Conservation (phyloP, 2,113 vertebrate genomes). For the Indicator indicator region DNA sequence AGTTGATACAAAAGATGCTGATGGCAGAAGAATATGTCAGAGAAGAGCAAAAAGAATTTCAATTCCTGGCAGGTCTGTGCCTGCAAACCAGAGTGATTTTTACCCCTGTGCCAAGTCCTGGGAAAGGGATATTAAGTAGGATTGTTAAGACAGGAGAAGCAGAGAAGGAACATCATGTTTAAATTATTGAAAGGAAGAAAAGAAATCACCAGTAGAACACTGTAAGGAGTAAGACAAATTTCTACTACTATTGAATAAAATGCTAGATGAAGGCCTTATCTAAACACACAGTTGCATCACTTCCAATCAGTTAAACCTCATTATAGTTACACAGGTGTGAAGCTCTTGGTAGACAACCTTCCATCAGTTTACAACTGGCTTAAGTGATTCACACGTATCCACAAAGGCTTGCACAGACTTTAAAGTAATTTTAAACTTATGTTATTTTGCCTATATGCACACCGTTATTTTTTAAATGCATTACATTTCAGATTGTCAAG, state of each 20-base stretch:
- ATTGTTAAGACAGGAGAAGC: not conserved
- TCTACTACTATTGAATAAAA: not conserved
- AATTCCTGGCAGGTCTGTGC: not conserved
- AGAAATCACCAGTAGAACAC: not conserved
- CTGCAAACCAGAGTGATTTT: not conserved
- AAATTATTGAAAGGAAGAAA: not conserved
- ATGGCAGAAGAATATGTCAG: not conserved
- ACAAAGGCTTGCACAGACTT: not conserved
- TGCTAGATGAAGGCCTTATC: not conserved
- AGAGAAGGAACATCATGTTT: not conserved
- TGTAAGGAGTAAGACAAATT: not conserved
- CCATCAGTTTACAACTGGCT: not conserved
- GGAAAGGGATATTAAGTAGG: not conserved
- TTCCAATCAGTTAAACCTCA: slow-evolving; percentile 8
- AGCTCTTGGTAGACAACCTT: not conserved
- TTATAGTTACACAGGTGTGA: not conserved
- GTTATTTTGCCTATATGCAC: not conserved
- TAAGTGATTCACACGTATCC: not conserved
- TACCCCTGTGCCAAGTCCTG: not conserved
- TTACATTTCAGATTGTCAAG: not conserved
- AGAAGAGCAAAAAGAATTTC: not conserved
- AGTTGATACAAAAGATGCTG: not conserved
- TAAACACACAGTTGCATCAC: not conserved
- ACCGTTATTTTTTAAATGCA: not conserved
- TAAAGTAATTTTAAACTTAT: not conserved